Conservation (phyloP, 2,888 invertebrate genomes). For the Antheraea assamensis region DNA sequence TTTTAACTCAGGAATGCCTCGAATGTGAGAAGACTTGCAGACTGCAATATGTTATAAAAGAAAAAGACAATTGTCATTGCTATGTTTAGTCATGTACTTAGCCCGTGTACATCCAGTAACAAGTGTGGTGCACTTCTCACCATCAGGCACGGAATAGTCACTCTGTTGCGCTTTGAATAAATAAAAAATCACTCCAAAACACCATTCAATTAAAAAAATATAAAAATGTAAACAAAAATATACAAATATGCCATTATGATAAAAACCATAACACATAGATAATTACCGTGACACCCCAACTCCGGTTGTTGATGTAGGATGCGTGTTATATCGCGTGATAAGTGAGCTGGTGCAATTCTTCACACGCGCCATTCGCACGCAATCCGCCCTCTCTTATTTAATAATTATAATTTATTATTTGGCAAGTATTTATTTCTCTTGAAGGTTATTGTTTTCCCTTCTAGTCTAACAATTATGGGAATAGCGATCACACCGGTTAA, state of each 20-base stretch:
- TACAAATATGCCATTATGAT: neutral
- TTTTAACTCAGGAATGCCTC: neutral
- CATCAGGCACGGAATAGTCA: too few relatives aligned
- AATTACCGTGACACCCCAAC: constrained; percentile 35
- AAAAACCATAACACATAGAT: constrained; percentile 5
- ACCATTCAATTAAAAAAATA: neutral
- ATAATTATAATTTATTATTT: constrained; percentile 17
- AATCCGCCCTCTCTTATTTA: constrained; percentile 41
- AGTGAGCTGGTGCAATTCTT: constrained; percentile 59
- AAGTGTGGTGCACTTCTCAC: too few relatives aligned
- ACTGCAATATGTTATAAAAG: neutral
- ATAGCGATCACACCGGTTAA: neutral
- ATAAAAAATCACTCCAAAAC: neutral
- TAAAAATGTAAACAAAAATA: neutral
- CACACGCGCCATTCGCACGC: constrained; percentile 68
- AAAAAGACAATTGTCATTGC: too few relatives aligned
- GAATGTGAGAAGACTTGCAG: neutral
- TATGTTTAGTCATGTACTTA: too few relatives aligned
- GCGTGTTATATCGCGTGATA: constrained; percentile 63
- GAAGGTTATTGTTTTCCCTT: neutral
- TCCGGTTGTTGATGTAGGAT: constrained; percentile 32
- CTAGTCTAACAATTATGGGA: neutral
- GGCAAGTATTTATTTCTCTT: neutral
- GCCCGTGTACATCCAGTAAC: too few relatives aligned
- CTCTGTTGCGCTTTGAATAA: too few relatives aligned